Evolutionary conservation across 2,888 invertebrate genomes (phyloP).

Genomic region (Orthonevra nobilis): DNA sequence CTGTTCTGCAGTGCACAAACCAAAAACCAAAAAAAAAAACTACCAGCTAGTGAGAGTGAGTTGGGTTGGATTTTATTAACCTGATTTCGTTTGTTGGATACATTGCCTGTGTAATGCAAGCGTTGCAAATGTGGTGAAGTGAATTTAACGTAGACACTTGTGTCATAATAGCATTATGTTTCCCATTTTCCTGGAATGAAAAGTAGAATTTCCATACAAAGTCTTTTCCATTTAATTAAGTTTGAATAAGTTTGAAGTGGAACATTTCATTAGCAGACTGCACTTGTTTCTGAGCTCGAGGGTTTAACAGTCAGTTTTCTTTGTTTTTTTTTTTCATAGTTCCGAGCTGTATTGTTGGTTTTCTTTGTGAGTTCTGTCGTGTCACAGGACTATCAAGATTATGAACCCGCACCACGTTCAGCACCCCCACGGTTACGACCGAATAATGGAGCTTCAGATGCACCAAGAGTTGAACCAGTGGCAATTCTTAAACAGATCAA

Average conservation of each 20-base stretch:
- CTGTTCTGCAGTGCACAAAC: slow-evolving; percentile 7
- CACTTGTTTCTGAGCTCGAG: slow-evolving; percentile 1
- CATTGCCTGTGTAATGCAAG: slow-evolving; percentile 15
- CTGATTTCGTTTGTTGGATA: slow-evolving; percentile 43
- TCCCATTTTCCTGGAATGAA: slow-evolving; percentile 6
- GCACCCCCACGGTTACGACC: slow-evolving; percentile 77
- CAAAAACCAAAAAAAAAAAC: too few species aligned
- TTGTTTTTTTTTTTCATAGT: slow-evolving; percentile 71
- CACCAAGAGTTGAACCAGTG: slow-evolving; percentile 82
- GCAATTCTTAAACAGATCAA: slow-evolving; percentile 94
- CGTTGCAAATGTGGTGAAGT: slow-evolving; percentile 57
- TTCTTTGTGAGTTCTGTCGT: slow-evolving; percentile 73
- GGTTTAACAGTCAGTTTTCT: slow-evolving; percentile 4
- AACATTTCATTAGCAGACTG: slow-evolving; percentile 29
- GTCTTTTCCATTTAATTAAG: slow-evolving; percentile 12
- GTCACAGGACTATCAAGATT: slow-evolving; percentile 80
- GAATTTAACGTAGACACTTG: slow-evolving; percentile 46
- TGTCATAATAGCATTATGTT: slow-evolving; percentile 45
- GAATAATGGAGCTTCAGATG: slow-evolving; percentile 72
- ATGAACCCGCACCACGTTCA: slow-evolving; percentile 76
- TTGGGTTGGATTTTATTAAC: slow-evolving; percentile 41
- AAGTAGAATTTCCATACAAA: neutral
- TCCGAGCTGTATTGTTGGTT: slow-evolving; percentile 74
- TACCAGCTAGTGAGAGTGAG: slow-evolving; percentile 41
- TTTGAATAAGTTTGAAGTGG: slow-evolving; percentile 19